Base-by-base conservation (phyloP, 2,888 invertebrate genomes). In the Neocrepidodera transversa region DNA sequence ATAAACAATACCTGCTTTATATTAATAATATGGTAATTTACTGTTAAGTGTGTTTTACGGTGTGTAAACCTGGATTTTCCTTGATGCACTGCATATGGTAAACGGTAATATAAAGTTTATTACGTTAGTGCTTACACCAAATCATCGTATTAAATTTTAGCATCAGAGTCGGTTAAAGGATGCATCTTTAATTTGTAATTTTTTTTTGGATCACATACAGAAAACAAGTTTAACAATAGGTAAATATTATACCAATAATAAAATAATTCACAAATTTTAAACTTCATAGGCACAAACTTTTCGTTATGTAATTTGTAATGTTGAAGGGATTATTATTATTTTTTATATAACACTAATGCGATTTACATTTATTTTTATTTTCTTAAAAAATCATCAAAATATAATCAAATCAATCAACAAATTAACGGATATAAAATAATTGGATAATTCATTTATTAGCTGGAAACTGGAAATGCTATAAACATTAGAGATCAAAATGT, bases 31-130 rank as follows among this genome's bases (percentile, higher is more conserved):
- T 13, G 18, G 42, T 52, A 52, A 52, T 52, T 52, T 52, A 30
- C 52, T 30, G 42, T 52, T 52, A 52, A 52, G 30, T 16, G 52
- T 20, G 14, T 52, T 52, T 52, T 30, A 52, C 52, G 42, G 42
- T 52, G 42, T 42, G 42, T 52, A 30, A 52, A 42, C 42, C 14
- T 30, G 13, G 42, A 52, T 52, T 52, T 52, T 30, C n/a, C 20
- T 20, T 16, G 30, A 52, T 40, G 13, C 52, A 18, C 11, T 36
- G 40, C 42, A 36, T 51, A 36, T 38, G 26, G 36, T 11, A n/a
- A 36, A 50, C 16, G 5, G 36, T 10, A 28, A 20, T 50, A 38
- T 18, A 42, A 17, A 13, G 40, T 42, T 17, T 42, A 52, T 28
- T 17, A 52, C 52, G 30, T 26, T 40, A 51, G 28, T 28, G 51